Conservation (phyloP, 2,888 invertebrate genomes). For the Synergus itoensis region DNA sequence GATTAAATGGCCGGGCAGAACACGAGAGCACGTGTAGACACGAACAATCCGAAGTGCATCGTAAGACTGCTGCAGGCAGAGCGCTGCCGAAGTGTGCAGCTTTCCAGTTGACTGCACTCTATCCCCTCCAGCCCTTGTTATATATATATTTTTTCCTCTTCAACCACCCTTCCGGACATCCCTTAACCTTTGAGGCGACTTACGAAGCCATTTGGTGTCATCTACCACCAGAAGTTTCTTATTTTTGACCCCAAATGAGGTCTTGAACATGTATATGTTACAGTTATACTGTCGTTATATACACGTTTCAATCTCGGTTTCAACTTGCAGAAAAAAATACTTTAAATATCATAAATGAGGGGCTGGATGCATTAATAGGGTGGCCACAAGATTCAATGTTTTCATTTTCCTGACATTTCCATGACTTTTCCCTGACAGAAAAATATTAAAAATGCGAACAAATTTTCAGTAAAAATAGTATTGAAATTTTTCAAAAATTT, state of each 20-base stretch:
- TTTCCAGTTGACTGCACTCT: constrained; percentile 44
- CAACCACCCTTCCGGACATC: constrained; percentile 47
- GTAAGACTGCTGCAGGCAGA: constrained; percentile 67
- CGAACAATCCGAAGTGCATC: constrained; percentile 65
- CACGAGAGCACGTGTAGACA: constrained; percentile 44
- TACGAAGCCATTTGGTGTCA: constrained; percentile 24
- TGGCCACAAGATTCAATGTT: too few species aligned
- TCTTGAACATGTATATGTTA: too few species aligned
- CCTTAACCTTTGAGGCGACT: constrained; percentile 48
- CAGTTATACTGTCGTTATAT: too few species aligned
- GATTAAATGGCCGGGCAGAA: constrained; percentile 25
- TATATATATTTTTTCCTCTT: constrained; percentile 54
- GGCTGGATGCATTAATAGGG: too few species aligned
- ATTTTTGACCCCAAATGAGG: neutral
- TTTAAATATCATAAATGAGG: too few species aligned
- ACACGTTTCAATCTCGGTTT: too few species aligned
- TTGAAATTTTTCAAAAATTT: too few species aligned
- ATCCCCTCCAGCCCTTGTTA: constrained; percentile 42
- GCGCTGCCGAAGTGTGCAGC: constrained; percentile 46
- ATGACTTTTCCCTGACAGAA: too few species aligned
- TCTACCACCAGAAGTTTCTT: neutral
- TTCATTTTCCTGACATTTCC: too few species aligned
- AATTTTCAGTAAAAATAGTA: too few species aligned
- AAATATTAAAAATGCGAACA: too few species aligned
- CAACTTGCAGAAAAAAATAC: too few species aligned